Percentiles rank a stretch among this genome's conserved stretches.
phyloP scores from a whole-genome alignment of 1,140 invertebrate genomes.

The Parasteatoda tepidariorum region DNA sequence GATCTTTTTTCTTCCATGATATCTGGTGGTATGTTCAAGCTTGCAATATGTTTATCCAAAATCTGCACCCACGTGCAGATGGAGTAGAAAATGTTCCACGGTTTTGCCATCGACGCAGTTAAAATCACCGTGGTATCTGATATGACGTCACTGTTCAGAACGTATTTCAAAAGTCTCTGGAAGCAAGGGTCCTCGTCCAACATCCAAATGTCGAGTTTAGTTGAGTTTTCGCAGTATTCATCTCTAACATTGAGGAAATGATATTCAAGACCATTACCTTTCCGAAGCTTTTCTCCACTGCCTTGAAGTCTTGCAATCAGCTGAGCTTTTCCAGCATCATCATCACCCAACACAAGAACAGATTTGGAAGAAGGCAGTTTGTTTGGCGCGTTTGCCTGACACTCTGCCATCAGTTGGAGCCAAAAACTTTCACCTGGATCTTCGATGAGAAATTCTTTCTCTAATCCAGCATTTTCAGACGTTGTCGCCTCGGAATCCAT shows the following conservation, averaged over 20 bases:
- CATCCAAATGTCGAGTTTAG: slow-evolving; percentile 69
- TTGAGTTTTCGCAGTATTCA: slow-evolving; percentile 78
- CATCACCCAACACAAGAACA: slow-evolving; percentile 77
- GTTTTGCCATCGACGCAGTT: slow-evolving; percentile 95
- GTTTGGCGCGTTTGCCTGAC: slow-evolving; percentile 8
- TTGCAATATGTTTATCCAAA: slow-evolving; percentile 92
- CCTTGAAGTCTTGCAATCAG: slow-evolving; percentile 86
- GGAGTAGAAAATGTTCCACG: slow-evolving; percentile 94
- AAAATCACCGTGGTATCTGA: slow-evolving; percentile 92
- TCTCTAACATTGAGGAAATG: slow-evolving; percentile 98
- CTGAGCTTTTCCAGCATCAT: slow-evolving; percentile 97
- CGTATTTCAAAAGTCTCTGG: slow-evolving; percentile 90
- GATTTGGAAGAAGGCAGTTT: slow-evolving; percentile 20
- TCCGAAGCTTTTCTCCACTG: slow-evolving; percentile 86
- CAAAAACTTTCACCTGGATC: slow-evolving; percentile 17
- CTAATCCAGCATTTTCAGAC: neutral
- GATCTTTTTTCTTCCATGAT: slow-evolving; percentile 71
- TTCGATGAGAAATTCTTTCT: neutral
- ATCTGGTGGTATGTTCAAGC: slow-evolving; percentile 81
- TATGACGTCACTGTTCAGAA: slow-evolving; percentile 89
- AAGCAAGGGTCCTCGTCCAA: slow-evolving; percentile 96
- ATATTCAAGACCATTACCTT: slow-evolving; percentile 97
- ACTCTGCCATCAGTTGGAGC: slow-evolving; percentile 36
- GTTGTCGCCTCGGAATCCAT: neutral
- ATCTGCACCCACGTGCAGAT: slow-evolving; percentile 91